Evolutionary conservation across 2,797 vertebrate species (phyloP), one percentile per base, ranked within the genome.

Genomic region (Myripristis jacobus): DNA sequence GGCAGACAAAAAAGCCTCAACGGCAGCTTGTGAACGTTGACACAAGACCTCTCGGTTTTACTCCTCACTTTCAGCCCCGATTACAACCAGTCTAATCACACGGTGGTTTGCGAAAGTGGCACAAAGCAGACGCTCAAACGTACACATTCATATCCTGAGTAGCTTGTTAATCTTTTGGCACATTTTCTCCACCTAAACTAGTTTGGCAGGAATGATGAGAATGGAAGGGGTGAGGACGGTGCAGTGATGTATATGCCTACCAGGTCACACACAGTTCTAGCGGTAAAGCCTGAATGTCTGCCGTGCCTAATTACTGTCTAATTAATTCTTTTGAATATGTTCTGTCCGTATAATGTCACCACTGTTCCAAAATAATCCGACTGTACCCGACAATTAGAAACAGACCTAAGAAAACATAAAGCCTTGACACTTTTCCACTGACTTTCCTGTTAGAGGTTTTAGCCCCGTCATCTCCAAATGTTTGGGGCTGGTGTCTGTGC

Each of bases 181-280:
- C 54, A 54, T 75, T 73, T 47, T 12, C 74, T 50, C 68, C 43
- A 22, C 18, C 6, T 63, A 73, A 89, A 87, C 86, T 75, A 44
- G 86, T 89, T 87, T 81, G 81, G 70, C 84, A 78, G 87, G 83
- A 82, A 82, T 59, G 84, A 83, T 89, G 77, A 83, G 77, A 82
- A 86, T 84, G n/a, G 79, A 66, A 60, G 76, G 67, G 10, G 38
- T 2, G 68, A 55, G 53, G 27, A 59, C 52, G 41, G 50, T 54
- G 50, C 25, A 3, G 47, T 16, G 47, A 44, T 61, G 67, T 31
- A 6, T 0, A 3, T 3, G 54, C 41, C 71, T 63, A 75, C 51
- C 56, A 29, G 79, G 80, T 80, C 34, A 36, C 85, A 75, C 78
- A 77, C 64, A n/a, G 43, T 60, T 70, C 50, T 72, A 61, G 65